Conservation (phyloP, 2,113 vertebrate species). For the Acanthochromis polyacanthus region DNA sequence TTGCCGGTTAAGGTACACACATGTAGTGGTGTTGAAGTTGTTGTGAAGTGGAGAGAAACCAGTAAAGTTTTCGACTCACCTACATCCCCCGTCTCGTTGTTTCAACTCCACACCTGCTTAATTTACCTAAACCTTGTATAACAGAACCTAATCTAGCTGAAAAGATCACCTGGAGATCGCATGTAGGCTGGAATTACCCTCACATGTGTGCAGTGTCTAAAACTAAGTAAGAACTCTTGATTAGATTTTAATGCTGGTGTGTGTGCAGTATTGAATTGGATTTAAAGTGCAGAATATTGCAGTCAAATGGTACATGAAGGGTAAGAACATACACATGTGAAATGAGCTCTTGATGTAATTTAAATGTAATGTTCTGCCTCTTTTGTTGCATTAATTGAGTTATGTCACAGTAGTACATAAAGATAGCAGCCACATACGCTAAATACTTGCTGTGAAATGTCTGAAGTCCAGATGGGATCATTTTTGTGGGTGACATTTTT, state of each 20-base stretch:
- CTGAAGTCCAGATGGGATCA: slow-evolving; percentile 3
- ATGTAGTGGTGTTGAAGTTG: too few species aligned
- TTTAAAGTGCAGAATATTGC: not conserved
- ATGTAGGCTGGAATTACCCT: not conserved
- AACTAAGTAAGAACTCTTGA: not conserved
- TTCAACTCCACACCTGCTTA: too few species aligned
- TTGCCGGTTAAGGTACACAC: too few species aligned
- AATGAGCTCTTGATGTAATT: not conserved
- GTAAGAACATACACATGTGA: not conserved
- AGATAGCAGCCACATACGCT: not conserved
- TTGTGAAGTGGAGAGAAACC: too few species aligned
- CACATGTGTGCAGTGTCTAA: too few species aligned
- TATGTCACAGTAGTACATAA: not conserved
- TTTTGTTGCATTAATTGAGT: not conserved
- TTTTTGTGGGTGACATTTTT: not conserved
- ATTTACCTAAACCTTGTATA: not conserved
- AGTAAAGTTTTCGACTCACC: too few species aligned
- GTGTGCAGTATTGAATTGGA: not conserved
- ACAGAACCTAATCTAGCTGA: too few species aligned
- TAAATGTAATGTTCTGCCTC: not conserved
- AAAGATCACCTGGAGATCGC: not conserved
- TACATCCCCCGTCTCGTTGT: too few species aligned
- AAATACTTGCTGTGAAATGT: not conserved
- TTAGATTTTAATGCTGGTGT: not conserved
- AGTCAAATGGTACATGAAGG: not conserved